Base-by-base conservation (phyloP, 2,888 invertebrate genomes). In the Macropis europaea region DNA sequence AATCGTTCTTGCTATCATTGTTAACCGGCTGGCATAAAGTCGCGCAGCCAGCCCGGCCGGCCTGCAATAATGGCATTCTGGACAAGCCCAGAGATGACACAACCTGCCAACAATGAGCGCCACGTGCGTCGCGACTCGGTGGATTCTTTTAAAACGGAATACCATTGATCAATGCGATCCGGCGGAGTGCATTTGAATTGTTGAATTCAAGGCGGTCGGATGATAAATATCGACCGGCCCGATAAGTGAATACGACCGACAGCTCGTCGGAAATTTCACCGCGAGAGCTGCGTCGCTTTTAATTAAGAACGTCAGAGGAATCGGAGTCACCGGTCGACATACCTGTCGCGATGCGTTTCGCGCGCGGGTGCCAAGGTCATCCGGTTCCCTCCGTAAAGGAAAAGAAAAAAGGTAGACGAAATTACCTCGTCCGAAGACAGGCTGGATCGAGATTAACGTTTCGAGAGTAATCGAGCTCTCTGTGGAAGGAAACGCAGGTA, bases 71-170 rank as follows among this genome's bases (percentile, higher is more conserved):
- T 79, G 60, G 59, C 77, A 76, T 77, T 76, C 80, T 77, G 45
- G 81, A 80, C 82, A 74, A 81, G 82, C 79, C 82, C 82, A 79
- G 59, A 69, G 82, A 81, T 82, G 82, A 82, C 82, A 82, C 80
- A 80, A 82, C 62, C 72, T 67, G 60, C 54, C 63, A 76, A 74
- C 76, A 79, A 81, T 82, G 81, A 63, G 28, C 64, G 63, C 48
- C 76, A 72, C 73, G 73, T 67, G 77, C 57, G 42, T 15, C 42
- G 43, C 22, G 43, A 50, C 43, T 36, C 54, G 19, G 54, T 38
- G 17, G 40, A 57, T 62, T 52, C 42, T 15, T 48, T 60, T 19
- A 17, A 19, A 36, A 38, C 7, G 9, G 15, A 2, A 68, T 59
- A 59, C 24, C 50, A 34, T 43, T 42, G 59, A 61, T 47, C 52